phyloP scores from a whole-genome alignment of 2,797 vertebrate species.

The Novumbra hubbsi region DNA sequence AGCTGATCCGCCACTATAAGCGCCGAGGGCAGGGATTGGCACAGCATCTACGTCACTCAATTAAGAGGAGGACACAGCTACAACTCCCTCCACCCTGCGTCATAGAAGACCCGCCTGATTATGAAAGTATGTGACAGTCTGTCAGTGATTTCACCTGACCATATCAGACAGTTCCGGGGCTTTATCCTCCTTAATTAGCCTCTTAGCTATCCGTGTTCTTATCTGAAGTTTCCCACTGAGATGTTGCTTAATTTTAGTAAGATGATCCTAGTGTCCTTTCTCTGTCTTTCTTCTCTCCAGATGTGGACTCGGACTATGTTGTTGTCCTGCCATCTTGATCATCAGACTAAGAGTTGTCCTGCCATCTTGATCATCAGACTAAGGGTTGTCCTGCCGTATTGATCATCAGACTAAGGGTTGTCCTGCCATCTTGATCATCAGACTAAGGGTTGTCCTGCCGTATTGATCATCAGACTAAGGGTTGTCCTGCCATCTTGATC shows the following conservation, averaged over 20 bases:
- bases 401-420: no score
- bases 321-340: conserved; percentile 31
- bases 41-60: conserved; percentile 43
- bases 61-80: conserved; percentile 55
- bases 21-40: conserved; percentile 61
- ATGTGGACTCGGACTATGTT: conserved; percentile 39
- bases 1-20: conserved; percentile 65
- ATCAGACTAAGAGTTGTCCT: neutral
- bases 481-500: no score
- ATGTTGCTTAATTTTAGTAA: no score
- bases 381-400: no score
- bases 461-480: no score
- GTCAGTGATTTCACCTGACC: neutral
- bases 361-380: no score
- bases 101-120: conserved; percentile 21
- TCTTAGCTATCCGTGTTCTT: no score
- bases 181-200: neutral
- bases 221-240: no score
- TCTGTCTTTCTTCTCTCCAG: conserved; percentile 6
- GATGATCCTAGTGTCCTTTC: neutral
- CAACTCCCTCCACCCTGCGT: neutral
- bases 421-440: no score
- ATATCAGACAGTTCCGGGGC: neutral
- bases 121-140: conserved; percentile 56
- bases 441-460: no score